A percentile compares a stretch with the other conserved stretches of the same genome.
phyloP scores from a whole-genome alignment of 64 coral and sea anemone species.

The Trachythela sp. region DNA sequence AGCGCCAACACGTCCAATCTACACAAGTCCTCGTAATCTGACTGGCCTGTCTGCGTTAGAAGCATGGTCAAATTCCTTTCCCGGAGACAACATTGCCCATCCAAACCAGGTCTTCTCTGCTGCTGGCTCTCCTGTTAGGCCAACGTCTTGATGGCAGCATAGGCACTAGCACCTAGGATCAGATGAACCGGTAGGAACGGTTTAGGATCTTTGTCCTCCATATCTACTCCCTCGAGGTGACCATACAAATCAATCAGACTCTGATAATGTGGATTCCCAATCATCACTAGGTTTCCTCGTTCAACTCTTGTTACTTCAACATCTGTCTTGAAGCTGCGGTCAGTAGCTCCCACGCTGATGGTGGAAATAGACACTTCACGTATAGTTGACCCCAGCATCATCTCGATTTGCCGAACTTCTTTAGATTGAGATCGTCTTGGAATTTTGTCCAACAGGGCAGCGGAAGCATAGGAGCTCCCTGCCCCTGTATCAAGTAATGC shows the following conservation, averaged over 20 bases:
- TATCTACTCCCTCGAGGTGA: too few species aligned
- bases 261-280: too few species aligned
- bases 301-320: conserved; percentile 51
- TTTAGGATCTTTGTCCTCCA: too few species aligned
- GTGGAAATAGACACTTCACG: conserved; percentile 6
- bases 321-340: conserved; percentile 21
- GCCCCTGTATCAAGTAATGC: conserved; percentile 47
- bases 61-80: conserved; percentile 53
- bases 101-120: conserved; percentile 50
- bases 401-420: conserved; percentile 32
- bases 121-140: conserved; percentile 27
- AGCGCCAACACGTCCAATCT: conserved; percentile 35
- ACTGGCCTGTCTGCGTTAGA: conserved; percentile 24
- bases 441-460: not conserved
- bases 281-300: conserved; percentile 46
- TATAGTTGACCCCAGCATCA: conserved; percentile 33
- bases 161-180: conserved; percentile 35
- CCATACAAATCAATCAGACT: too few species aligned
- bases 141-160: conserved; percentile 45
- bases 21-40: conserved; percentile 50
- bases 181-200: conserved; percentile 49
- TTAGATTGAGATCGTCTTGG: too few species aligned
- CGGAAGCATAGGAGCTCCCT: conserved; percentile 47
- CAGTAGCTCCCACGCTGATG: conserved; percentile 14
- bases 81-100: conserved; percentile 46